Percentiles rank a stretch among this genome's conserved stretches.
Evolutionary conservation across 2,113 vertebrate genomes (phyloP).

Genomic region (Dipodomys spectabilis): DNA sequence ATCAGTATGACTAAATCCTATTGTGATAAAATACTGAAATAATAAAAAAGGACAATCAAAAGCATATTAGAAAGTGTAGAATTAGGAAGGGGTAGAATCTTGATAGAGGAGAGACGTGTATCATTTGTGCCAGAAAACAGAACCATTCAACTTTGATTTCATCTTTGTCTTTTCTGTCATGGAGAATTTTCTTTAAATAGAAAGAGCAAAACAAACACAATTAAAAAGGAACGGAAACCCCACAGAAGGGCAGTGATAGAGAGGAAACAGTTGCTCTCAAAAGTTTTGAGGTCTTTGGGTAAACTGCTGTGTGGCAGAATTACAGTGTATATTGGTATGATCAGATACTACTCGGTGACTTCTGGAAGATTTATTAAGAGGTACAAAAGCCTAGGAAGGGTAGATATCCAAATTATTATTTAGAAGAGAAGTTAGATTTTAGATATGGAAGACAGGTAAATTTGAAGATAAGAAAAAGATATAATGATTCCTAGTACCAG

Average conservation of each 20-base stretch:
- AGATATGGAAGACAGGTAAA: neutral
- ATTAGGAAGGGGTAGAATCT: neutral
- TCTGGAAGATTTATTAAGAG: neutral
- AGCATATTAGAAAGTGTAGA: too few relatives aligned
- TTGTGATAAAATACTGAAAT: slow-evolving; percentile 18
- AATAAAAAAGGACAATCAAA: neutral
- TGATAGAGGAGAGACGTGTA: neutral
- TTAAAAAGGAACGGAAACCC: slow-evolving; percentile 18
- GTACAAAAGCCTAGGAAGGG: neutral
- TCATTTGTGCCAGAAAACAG: neutral
- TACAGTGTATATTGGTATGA: neutral
- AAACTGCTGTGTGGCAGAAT: slow-evolving; percentile 12
- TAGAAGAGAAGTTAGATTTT: neutral
- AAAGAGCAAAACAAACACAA: neutral
- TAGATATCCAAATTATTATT: slow-evolving; percentile 1
- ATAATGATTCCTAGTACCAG: neutral
- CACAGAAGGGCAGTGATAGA: neutral
- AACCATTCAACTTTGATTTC: neutral
- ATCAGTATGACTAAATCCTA: neutral
- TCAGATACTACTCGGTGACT: neutral
- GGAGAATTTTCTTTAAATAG: slow-evolving; percentile 13
- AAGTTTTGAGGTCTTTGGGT: neutral
- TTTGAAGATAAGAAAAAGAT: slow-evolving; percentile 31
- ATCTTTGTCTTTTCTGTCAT: slow-evolving; percentile 2
- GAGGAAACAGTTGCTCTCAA: neutral